Base-by-base conservation (phyloP, 1,140 invertebrate species). In the Dendrolimus punctatus region DNA sequence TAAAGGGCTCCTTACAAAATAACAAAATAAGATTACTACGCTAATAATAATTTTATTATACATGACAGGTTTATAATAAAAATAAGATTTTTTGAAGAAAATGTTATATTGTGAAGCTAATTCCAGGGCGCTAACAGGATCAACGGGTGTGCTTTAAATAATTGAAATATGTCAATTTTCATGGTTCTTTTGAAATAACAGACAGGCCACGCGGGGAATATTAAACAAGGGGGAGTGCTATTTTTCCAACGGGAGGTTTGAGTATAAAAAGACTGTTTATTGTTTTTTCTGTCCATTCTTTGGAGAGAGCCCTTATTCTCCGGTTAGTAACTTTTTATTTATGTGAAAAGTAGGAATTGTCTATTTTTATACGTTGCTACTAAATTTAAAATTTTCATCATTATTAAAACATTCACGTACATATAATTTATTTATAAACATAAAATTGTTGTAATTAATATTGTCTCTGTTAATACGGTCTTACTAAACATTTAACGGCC, bases 111-210 rank as follows among this genome's bases (percentile, higher is more conserved):
- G 23, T 23, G 23, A 23, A 23, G 23, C 23, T 42, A 40, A 51
- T 55, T 39, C 43, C 39, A 36, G 3, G 10, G 49, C 39, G 39
- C 55, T 78, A 77, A 80, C 58, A 57, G 60, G 64, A 80, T 74
- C 63, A 80, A 66, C 75, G 71, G 58, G 57, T 48, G 44, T 58
- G 53, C 61, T 65, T 67, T 43, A 61, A 66, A 71, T 79, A 81
- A 80, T 82, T 80, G 80, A 80, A 82, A 80, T 80, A 54, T 76
- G 82, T 85, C 82, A 85, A 82, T 85, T 82, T 74, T 67, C 53
- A 64, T 63, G 53, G 55, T 62, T 60, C 42, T 56, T 58, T 65
- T 53, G 58, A 58, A 68, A 71, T 65, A 66, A 62, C 60, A 73
- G 59, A 56, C 57, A 53, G 50, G 51, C 52, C 62, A 65, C 68